These are phyloP conservation scores for Ganaspis sp. DNA, from an alignment of 1,140 invertebrate genomes.

Conservation along the genomic window DNA sequence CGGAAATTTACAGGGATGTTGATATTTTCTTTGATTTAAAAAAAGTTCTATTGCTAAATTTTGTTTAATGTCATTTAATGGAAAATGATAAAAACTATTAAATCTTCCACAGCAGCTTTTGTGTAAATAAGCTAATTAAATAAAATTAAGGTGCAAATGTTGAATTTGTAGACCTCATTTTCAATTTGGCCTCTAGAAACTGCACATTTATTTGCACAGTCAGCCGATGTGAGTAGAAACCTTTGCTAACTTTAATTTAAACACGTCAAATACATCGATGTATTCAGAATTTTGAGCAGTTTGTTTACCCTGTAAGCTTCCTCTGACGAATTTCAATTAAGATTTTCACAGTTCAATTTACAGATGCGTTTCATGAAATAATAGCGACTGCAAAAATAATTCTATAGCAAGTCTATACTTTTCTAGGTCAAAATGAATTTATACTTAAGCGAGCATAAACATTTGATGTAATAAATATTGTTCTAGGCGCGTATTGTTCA, in stretches of 20 bases:
- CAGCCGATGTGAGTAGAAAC: background rate
- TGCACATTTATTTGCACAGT: constrained; percentile 2
- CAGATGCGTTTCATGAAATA: background rate
- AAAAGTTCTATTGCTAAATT: no score
- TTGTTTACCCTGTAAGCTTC: background rate
- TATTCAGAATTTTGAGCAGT: background rate
- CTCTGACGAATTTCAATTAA: constrained; percentile 15
- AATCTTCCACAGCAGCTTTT: no score
- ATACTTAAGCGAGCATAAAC: no score
- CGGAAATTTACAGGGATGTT: no score
- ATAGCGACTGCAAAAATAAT: background rate
- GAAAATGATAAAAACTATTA: no score
- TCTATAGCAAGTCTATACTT: background rate
- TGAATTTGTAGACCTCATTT: background rate
- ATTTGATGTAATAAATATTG: no score
- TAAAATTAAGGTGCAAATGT: background rate
- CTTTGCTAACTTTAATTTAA: constrained; percentile 15
- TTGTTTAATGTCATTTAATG: no score
- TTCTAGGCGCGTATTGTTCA: no score
- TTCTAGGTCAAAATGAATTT: no score
- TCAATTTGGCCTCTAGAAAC: background rate
- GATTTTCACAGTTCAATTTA: background rate
- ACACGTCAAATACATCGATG: constrained; percentile 17
- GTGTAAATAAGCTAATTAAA: background rate
- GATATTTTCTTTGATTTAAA: no score